Percentiles rank a stretch among this genome's conserved stretches.
Evolutionary conservation across 2,888 invertebrate genomes (phyloP).

Genomic region (Teleiodes luculella): DNA sequence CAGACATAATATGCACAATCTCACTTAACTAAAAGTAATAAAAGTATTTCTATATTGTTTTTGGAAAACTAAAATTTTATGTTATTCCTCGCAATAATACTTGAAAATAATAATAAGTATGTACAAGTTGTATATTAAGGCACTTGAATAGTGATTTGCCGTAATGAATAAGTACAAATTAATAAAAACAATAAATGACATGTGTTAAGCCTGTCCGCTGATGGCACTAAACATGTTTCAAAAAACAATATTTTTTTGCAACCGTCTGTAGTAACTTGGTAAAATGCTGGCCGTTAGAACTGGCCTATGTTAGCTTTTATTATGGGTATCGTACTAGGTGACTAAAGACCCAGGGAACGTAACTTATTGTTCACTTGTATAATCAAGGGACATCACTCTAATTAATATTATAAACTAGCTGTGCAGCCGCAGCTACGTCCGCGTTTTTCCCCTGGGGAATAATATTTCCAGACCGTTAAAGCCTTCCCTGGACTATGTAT

Average conservation of each 20-base stretch:
- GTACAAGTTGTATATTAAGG: constrained; percentile 71
- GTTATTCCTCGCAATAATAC: constrained; percentile 64
- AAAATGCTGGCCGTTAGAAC: neutral
- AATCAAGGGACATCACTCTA: too few relatives aligned
- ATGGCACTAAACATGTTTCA: constrained; percentile 73
- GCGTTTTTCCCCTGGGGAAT: too few relatives aligned
- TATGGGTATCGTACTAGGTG: neutral
- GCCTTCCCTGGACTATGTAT: too few relatives aligned
- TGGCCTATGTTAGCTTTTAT: neutral
- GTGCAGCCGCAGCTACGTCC: too few relatives aligned
- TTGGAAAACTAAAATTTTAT: constrained; percentile 67
- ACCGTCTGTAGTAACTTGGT: constrained; percentile 25
- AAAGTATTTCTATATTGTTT: constrained; percentile 68
- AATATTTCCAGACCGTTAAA: too few relatives aligned
- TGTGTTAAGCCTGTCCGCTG: constrained; percentile 57
- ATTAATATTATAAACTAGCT: too few relatives aligned
- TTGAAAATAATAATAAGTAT: constrained; percentile 65
- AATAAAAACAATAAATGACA: constrained; percentile 57
- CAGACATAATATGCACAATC: constrained; percentile 78
- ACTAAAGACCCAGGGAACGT: too few relatives aligned
- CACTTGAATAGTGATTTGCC: constrained; percentile 66
- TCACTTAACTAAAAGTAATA: constrained; percentile 67
- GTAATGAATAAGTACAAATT: constrained; percentile 70
- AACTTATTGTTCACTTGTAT: too few relatives aligned
- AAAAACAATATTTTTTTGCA: constrained; percentile 41